phyloP scores from a whole-genome alignment of 1,140 invertebrate genomes.

The Scaptomyza graminum region DNA sequence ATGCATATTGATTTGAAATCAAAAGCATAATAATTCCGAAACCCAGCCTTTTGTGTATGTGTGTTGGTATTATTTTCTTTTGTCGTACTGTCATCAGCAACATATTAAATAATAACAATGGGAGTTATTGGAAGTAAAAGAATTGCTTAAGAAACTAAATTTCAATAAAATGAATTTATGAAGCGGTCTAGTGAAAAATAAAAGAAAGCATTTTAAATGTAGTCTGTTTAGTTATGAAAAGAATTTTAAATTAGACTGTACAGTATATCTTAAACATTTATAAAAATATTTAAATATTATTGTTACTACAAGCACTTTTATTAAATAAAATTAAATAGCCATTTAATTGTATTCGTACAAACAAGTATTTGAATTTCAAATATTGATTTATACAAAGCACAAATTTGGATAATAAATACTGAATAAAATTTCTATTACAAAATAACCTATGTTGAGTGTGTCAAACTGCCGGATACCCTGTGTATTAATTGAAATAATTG shows the following conservation, averaged over 20 bases:
- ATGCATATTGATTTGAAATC: constrained; percentile 53
- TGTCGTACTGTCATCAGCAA: constrained; percentile 21
- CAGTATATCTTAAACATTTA: background rate
- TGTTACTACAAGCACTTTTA: no score
- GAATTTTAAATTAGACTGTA: background rate
- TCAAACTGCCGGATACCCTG: no score
- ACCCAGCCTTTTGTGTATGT: constrained; percentile 10
- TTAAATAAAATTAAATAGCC: no score
- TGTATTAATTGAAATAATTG: no score
- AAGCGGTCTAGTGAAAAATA: background rate
- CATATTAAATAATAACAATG: constrained; percentile 2
- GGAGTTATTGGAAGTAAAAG: background rate
- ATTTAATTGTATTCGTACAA: no score
- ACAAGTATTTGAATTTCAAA: no score
- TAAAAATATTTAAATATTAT: no score
- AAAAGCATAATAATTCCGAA: constrained; percentile 62
- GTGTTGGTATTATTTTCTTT: constrained; percentile 24
- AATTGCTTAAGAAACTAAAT: background rate
- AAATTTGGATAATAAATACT: no score
- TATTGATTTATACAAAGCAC: no score
- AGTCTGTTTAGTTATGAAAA: background rate
- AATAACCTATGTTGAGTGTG: no score
- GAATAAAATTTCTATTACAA: no score
- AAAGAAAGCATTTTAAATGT: background rate
- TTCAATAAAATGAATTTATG: background rate